Base-by-base conservation (phyloP, 2,888 invertebrate species). In the Diplazon laetatorius region DNA sequence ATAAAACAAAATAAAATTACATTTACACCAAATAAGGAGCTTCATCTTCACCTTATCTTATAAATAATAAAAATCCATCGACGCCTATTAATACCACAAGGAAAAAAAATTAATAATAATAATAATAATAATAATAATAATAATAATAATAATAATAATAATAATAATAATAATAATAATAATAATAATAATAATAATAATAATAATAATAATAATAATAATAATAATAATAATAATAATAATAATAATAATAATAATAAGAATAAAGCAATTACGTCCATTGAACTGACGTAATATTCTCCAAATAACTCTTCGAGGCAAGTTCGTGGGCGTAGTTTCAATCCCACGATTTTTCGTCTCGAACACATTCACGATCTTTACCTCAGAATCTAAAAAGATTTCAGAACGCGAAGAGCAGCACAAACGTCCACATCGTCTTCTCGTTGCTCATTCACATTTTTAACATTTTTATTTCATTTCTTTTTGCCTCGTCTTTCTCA, bases 251-350 rank as follows among this genome's bases (percentile, higher is more conserved):
- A 50, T 25, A 9, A 42, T 25, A 18, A 22, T 16, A 42, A n/a
- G n/a, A n/a, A n/a, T n/a, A n/a, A n/a, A n/a, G n/a, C 42, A 76
- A 72, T 63, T 63, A 52, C 25, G 57, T 30, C 18, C 42, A 25
- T 82, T 82, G 84, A 86, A 86, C 85, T 88, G 86, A 83, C 84
- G 85, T 87, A 85, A 85, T 85, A 82, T 75, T 81, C 85, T 83
- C 81, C 80, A 85, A 87, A 88, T 88, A 88, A 83, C 82, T 78
- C 78, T 82, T 80, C 77, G 81, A 79, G 82, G 78, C 83, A 55
- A 50, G 80, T 60, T 76, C 82, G 88, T 87, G 82, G 88, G 88
- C 83, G 86, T 75, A 76, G 80, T 83, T 81, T 78, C 37, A 72
- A 71, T 71, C 71, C 57, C 71, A 50, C 74, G n/a, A n/a, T n/a